phyloP scores from a whole-genome alignment of 2,888 invertebrate species.

The Muscina levida region DNA sequence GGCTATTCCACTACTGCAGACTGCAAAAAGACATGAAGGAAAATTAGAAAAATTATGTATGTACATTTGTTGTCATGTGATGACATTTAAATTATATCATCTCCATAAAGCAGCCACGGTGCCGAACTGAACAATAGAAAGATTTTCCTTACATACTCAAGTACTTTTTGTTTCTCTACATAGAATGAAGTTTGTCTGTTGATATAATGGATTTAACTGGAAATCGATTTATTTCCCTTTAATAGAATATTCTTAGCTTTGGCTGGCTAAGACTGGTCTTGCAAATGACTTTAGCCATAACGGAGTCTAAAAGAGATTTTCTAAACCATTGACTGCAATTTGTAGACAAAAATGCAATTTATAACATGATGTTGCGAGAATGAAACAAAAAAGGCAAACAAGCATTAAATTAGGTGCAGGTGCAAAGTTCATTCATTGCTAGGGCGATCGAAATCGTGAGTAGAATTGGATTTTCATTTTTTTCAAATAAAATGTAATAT shows the following conservation, averaged over 20 bases:
- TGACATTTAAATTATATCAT: slow-evolving; percentile 49
- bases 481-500: too few species aligned
- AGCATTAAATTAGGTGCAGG: too few species aligned
- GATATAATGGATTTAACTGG: slow-evolving; percentile 18
- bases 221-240: slow-evolving; percentile 13
- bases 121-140: background rate
- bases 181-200: background rate
- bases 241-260: slow-evolving; percentile 19
- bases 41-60: slow-evolving; percentile 35
- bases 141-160: slow-evolving; percentile 9
- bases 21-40: background rate
- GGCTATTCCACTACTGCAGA: too few species aligned
- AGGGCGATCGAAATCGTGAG: too few species aligned
- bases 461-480: too few species aligned
- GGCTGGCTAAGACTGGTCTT: background rate
- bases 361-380: too few species aligned
- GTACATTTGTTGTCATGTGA: slow-evolving; percentile 34
- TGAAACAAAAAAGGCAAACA: too few species aligned
- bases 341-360: too few species aligned
- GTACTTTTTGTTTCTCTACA: background rate
- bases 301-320: too few species aligned
- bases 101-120: background rate
- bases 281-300: background rate
- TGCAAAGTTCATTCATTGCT: too few species aligned
- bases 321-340: too few species aligned